Percentiles rank a stretch among this genome's conserved stretches.
Evolutionary conservation across 1,140 invertebrate genomes (phyloP).

Genomic region (Drosophila leontia): DNA sequence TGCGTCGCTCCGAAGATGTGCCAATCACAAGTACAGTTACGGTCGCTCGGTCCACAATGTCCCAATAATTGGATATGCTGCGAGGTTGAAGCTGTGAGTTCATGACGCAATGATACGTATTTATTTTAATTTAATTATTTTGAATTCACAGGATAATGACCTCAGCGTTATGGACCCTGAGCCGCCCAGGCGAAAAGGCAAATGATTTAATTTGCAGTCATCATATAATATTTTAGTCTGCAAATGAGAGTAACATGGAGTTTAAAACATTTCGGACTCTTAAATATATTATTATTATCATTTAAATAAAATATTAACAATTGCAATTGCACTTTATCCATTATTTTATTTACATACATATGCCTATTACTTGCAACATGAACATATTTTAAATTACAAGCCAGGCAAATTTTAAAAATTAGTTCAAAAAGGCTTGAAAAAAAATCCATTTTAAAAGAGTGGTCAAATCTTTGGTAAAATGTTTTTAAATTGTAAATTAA

Average conservation of each 20-base stretch:
- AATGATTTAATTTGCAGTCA: not conserved
- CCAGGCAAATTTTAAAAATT: too few species aligned
- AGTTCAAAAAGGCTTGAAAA: too few species aligned
- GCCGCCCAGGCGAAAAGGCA: too few species aligned
- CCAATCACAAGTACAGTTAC: fast-evolving
- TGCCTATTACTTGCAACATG: too few species aligned
- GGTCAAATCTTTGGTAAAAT: too few species aligned
- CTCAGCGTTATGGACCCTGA: not conserved
- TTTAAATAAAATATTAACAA: too few species aligned
- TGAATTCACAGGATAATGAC: not conserved
- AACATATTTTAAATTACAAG: too few species aligned
- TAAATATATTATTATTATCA: not conserved
- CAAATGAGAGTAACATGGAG: not conserved
- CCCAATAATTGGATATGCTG: not conserved
- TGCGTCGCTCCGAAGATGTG: too few species aligned
- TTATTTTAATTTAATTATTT: not conserved
- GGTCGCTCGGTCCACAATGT: not conserved
- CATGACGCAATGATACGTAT: too few species aligned
- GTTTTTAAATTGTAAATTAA: not conserved
- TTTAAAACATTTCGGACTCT: not conserved
- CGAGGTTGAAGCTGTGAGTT: not conserved
- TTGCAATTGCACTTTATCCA: too few species aligned
- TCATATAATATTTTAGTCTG: not conserved
- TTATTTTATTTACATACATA: too few species aligned
- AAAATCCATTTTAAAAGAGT: too few species aligned